Evolutionary conservation across 2,113 vertebrate species (phyloP).

Genomic region (Mola mola): DNA sequence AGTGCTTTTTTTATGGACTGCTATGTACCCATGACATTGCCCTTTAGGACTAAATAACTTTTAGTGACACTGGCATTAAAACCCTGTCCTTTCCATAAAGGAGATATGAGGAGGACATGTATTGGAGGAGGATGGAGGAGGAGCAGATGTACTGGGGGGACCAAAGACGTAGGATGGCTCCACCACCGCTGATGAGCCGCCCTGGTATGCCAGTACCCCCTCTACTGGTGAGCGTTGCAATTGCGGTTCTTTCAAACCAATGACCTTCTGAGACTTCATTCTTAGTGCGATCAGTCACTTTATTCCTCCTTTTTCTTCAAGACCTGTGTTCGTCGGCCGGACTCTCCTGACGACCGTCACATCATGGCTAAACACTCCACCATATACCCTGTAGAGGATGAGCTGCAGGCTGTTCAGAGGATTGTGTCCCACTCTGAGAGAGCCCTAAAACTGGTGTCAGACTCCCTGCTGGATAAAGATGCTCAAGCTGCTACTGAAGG

Average conservation of each 20-base stretch:
- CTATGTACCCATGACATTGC: no score
- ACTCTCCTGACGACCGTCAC: slow-evolving; percentile 84
- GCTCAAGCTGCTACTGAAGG: slow-evolving; percentile 31
- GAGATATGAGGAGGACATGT: slow-evolving; percentile 83
- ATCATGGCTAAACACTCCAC: slow-evolving; percentile 85
- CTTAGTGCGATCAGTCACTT: background rate
- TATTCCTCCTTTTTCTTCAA: slow-evolving; percentile 1
- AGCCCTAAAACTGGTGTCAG: slow-evolving; percentile 86
- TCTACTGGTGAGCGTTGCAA: slow-evolving; percentile 74
- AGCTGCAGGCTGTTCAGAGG: slow-evolving; percentile 85
- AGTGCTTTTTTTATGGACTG: no score
- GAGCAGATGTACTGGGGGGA: slow-evolving; percentile 81
- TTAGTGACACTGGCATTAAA: background rate
- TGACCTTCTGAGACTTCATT: background rate
- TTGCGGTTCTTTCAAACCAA: background rate
- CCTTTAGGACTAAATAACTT: no score
- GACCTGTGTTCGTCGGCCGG: slow-evolving; percentile 76
- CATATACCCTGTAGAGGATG: slow-evolving; percentile 86
- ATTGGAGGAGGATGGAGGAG: slow-evolving; percentile 82
- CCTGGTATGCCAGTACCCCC: slow-evolving; percentile 74
- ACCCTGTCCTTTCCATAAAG: slow-evolving; percentile 61
- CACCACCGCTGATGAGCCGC: slow-evolving; percentile 75
- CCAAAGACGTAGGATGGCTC: slow-evolving; percentile 66
- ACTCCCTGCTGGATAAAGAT: slow-evolving; percentile 80
- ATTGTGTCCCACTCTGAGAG: slow-evolving; percentile 84